Base-by-base conservation (phyloP, 1,140 invertebrate genomes). In the Micrasema minimum region DNA sequence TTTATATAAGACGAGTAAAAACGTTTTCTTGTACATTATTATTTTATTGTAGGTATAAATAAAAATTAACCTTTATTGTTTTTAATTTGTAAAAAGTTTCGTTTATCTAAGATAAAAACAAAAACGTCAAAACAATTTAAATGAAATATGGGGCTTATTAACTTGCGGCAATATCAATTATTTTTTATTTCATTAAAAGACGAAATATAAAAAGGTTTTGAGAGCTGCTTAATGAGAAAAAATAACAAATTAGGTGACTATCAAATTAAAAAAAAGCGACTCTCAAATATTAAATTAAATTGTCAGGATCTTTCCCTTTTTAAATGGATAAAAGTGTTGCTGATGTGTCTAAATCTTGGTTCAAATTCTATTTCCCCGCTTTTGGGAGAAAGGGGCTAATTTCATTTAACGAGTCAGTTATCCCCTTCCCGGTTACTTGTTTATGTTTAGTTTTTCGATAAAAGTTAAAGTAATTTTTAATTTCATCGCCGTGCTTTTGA, bases 401-500 rank as follows among this genome's bases (percentile, higher is more conserved):
- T 74, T 71, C 69, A 71, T 74, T 74, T 74, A 74, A 74, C 72
- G 72, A 74, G 72, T 74, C 72, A 74, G 72, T 74, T 74, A 74
- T 74, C 72, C 68, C 50, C 67, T 68, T 59, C 20, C 51, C 68
- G 59, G 59, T 68, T 59, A 66, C 70, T 67, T 65, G 70, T 72
- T 66, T 72, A 65, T 67, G 66, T 9, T 41, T 41, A 2, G 55
- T 59, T 59, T 59, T 38, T 59, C 14, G 38, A 59, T 59, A 12
- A 22, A 16, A 22, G 18, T 48, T 31, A 31, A 31, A 31, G 7
- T 4, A 2, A 31, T 31, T 31, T 31, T 31, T n/a, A n/a, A n/a
- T n/a, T n/a, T n/a, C n/a, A n/a, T n/a, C n/a, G n/a, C n/a, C n/a
- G n/a, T n/a, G n/a, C n/a, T n/a, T n/a, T n/a, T n/a, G n/a, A n/a